Evolutionary conservation across 1,140 invertebrate genomes (phyloP).

Genomic region (Dolichoris vasculosae): DNA sequence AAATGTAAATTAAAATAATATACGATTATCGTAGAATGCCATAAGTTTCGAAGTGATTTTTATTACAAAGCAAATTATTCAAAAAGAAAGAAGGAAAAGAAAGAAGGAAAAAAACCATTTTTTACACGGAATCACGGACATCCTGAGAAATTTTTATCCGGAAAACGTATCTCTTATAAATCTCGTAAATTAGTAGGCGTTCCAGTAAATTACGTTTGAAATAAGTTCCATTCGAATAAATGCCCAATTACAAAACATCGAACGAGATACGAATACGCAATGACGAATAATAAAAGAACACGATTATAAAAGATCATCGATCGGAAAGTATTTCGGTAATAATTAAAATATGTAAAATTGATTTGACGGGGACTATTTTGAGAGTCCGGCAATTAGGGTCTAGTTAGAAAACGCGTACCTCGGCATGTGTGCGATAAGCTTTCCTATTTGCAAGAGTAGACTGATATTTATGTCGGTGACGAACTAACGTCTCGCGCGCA

Average conservation of each 20-base stretch:
- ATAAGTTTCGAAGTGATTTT: too few species aligned
- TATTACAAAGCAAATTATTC: too few species aligned
- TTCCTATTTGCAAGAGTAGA: conserved; percentile 27
- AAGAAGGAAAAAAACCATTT: too few species aligned
- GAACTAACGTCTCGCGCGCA: not conserved
- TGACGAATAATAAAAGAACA: not conserved
- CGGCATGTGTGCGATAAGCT: not conserved
- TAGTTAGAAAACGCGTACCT: not conserved
- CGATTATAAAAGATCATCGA: not conserved
- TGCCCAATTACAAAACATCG: not conserved
- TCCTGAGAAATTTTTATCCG: not conserved
- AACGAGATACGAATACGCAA: not conserved
- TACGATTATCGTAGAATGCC: too few species aligned
- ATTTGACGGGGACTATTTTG: not conserved
- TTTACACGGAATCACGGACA: too few species aligned
- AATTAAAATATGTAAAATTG: not conserved
- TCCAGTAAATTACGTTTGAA: not conserved
- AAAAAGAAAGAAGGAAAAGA: too few species aligned
- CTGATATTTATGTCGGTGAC: conserved; percentile 38
- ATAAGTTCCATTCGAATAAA: not conserved
- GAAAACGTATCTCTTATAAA: not conserved
- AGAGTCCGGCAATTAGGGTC: not conserved
- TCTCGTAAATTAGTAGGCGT: not conserved
- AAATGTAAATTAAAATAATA: too few species aligned
- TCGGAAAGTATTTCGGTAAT: not conserved